phyloP scores from a whole-genome alignment of 1,140 invertebrate species.

The Drosophila micromelanica region DNA sequence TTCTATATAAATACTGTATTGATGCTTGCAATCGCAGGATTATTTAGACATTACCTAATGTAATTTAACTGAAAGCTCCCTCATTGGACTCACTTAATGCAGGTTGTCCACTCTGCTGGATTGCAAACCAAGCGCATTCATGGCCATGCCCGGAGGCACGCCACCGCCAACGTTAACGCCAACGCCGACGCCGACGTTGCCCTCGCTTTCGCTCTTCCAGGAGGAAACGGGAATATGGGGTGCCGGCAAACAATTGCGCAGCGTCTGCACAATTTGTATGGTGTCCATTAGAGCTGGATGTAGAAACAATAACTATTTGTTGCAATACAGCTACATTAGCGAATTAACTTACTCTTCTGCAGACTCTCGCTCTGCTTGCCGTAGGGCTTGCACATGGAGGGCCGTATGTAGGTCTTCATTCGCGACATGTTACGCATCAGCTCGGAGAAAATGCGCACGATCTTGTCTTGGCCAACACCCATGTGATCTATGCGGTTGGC shows the following conservation, averaged over 20 bases:
- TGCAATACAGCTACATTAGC: neutral
- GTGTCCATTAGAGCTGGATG: constrained; percentile 91
- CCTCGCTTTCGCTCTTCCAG: constrained; percentile 91
- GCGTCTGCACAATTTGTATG: constrained; percentile 92
- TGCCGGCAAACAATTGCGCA: constrained; percentile 92
- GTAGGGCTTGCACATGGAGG: constrained; percentile 94
- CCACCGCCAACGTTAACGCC: constrained; percentile 44
- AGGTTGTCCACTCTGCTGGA: constrained; percentile 61
- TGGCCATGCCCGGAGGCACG: constrained; percentile 52
- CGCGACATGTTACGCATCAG: constrained; percentile 93
- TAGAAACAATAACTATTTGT: neutral
- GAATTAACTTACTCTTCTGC: constrained; percentile 90
- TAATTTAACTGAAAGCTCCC: constrained; percentile 12
- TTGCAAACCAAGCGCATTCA: constrained; percentile 59
- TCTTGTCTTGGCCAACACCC: constrained; percentile 90
- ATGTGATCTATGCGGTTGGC: constrained; percentile 62
- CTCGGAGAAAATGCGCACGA: constrained; percentile 91
- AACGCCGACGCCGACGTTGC: constrained; percentile 51
- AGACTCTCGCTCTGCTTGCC: constrained; percentile 94
- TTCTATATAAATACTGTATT: constrained; percentile 57
- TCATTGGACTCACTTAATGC: constrained; percentile 38
- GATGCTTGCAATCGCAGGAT: constrained; percentile 35
- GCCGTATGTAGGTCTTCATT: constrained; percentile 93
- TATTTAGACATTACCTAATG: constrained; percentile 28
- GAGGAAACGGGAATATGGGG: constrained; percentile 94